phyloP scores from a whole-genome alignment of 2,888 invertebrate genomes.

The Desoria tigrina region DNA sequence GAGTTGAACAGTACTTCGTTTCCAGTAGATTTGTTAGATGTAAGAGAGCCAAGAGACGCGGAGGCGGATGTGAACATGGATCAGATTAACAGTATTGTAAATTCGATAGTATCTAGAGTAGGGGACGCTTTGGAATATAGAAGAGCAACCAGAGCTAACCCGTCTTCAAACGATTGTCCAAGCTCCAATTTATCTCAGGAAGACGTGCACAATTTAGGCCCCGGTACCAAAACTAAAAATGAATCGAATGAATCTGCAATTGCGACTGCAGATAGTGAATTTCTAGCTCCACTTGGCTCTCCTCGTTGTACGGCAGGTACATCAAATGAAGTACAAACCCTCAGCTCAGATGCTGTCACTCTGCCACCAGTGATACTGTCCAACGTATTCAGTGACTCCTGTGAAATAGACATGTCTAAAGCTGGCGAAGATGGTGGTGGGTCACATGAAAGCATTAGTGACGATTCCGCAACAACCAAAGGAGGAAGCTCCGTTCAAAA shows the following conservation, averaged over 20 bases:
- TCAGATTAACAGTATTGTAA: slow-evolving; percentile 29
- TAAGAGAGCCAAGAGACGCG: no score
- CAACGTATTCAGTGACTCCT: slow-evolving; percentile 17
- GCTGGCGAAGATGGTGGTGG: neutral
- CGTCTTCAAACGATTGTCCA: no score
- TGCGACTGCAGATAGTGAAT: no score
- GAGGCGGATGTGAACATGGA: slow-evolving; percentile 16
- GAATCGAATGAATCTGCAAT: no score
- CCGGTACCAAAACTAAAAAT: no score
- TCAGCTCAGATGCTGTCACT: neutral
- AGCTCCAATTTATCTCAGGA: no score
- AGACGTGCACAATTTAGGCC: no score
- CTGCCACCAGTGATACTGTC: slow-evolving; percentile 10
- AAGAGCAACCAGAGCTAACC: neutral
- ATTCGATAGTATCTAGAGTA: slow-evolving; percentile 28
- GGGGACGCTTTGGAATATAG: no score
- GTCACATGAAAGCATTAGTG: neutral
- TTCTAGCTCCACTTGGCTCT: no score
- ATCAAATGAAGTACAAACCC: slow-evolving; percentile 1
- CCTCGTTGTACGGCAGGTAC: no score
- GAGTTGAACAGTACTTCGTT: no score
- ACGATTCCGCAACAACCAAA: neutral
- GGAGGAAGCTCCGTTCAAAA: neutral
- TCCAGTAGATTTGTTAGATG: no score
- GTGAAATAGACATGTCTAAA: slow-evolving; percentile 14